Evolutionary conservation across 2,797 vertebrate species (phyloP).

Genomic region (Falco novaeseelandiae): DNA sequence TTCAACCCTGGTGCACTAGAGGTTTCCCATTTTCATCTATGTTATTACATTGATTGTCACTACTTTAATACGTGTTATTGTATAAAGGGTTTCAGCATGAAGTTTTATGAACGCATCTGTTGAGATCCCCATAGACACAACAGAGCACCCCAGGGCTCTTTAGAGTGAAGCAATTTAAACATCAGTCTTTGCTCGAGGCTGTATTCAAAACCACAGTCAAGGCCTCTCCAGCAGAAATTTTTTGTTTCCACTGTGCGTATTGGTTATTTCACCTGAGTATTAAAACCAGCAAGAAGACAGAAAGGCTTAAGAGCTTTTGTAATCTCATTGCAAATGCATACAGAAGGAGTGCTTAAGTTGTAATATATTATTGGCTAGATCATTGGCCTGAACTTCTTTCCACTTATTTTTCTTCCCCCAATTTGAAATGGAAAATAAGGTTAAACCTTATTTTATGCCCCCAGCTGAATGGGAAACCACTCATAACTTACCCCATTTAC

Average conservation of each 20-base stretch:
- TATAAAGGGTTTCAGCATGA: background rate
- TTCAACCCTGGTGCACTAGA: background rate
- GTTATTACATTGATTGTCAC: background rate
- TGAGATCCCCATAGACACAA: background rate
- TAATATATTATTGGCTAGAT: background rate
- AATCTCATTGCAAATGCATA: background rate
- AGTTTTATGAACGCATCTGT: background rate
- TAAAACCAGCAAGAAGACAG: background rate
- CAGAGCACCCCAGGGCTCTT: background rate
- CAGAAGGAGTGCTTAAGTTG: background rate
- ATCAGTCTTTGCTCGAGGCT: background rate
- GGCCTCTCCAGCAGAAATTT: background rate
- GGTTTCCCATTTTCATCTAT: background rate
- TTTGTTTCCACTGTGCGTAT: background rate
- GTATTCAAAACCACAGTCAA: background rate
- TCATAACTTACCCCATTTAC: background rate
- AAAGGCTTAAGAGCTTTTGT: background rate
- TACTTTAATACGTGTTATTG: background rate
- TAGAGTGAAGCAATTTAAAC: background rate
- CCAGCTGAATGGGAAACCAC: background rate
- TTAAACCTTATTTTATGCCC: background rate
- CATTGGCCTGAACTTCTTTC: background rate
- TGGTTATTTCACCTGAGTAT: background rate
- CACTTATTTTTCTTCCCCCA: background rate
- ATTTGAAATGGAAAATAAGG: background rate